These are phyloP conservation scores for Shargacucullia verbasci DNA, from an alignment of 2,888 invertebrate genomes.

Conservation along the genomic window DNA sequence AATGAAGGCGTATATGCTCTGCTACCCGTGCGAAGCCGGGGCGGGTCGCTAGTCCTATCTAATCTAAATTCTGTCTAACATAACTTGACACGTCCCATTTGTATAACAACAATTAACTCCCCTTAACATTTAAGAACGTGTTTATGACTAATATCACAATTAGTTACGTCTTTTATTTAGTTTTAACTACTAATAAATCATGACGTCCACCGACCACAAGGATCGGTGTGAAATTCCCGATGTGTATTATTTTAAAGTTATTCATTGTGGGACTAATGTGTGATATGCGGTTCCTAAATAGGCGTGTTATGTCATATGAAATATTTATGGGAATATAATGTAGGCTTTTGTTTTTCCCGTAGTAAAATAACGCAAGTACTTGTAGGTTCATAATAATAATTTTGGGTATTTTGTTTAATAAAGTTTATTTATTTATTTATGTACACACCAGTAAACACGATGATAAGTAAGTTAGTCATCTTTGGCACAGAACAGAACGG, in stretches of 20 bases:
- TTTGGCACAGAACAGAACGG: no score
- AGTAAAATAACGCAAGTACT: background rate
- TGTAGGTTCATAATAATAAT: no score
- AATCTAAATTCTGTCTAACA: constrained; percentile 16
- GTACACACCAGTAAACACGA: no score
- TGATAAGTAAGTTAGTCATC: no score
- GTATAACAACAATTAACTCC: constrained; percentile 28
- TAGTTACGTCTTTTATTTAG: constrained; percentile 32
- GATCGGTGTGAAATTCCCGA: constrained; percentile 33
- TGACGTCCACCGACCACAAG: constrained; percentile 28
- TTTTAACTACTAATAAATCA: constrained; percentile 41
- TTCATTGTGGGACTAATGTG: background rate
- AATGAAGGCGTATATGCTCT: no score
- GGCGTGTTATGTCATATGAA: background rate
- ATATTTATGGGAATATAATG: constrained; percentile 9
- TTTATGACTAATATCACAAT: constrained; percentile 46
- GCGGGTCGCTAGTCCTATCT: no score
- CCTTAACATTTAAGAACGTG: constrained; percentile 31
- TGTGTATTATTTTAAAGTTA: constrained; percentile 15
- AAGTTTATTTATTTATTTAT: no score
- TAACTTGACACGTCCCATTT: constrained; percentile 31
- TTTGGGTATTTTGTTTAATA: no score
- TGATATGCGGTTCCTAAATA: constrained; percentile 1
- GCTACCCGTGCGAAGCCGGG: no score
- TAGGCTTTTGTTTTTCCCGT: constrained; percentile 2